Base-by-base conservation (phyloP, 1,140 invertebrate species). In the Chymomyza costata region DNA sequence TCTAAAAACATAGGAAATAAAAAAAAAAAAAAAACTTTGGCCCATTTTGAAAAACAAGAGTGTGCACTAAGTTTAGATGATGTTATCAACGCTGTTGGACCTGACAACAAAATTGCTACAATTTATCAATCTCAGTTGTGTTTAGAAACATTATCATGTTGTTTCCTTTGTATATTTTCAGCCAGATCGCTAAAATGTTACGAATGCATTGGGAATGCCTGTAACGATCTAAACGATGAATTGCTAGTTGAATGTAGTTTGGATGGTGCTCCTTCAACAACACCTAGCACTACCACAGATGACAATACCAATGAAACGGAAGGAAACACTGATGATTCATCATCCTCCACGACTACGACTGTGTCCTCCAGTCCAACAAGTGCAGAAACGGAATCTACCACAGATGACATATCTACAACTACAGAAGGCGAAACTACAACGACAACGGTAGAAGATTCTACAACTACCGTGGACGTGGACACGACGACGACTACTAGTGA, bases 121-220 rank as follows among this genome's bases (percentile, higher is more conserved):
- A 69, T 69, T 48, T 60, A 69, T 48, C 54, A 69, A 64, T 69
- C 35, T 40, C 39, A 56, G 8, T 37, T 16, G 1, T 18, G 7
- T 37, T 5, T 44, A 16, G 11, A 32, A 2, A n/a, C n/a, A n/a
- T 21, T 44, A 19, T 51, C 14, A 35, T 44, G 15, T n/a, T n/a
- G n/a, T 30, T 39, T 19, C 17, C 11, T 16, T 38, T 44, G 7
- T 11, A 8, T 34, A 46, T 45, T 31, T 30, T 1, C 31, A 76
- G 71, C 51, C 16, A 54, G 38, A 50, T 39, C 34, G 15, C 47
- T 82, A 10, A 3, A 73, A 6, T 82, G 78, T 14, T 82, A 82
- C 19, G 6, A 47, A 35, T 82, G 78, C 51, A 41, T 45, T 6
- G 78, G 78, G 5, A 16, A 15, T 0, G 47, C 5, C 0, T 82